Conservation (phyloP, 2,888 invertebrate species). For the Nesidiocoris tenuis region DNA sequence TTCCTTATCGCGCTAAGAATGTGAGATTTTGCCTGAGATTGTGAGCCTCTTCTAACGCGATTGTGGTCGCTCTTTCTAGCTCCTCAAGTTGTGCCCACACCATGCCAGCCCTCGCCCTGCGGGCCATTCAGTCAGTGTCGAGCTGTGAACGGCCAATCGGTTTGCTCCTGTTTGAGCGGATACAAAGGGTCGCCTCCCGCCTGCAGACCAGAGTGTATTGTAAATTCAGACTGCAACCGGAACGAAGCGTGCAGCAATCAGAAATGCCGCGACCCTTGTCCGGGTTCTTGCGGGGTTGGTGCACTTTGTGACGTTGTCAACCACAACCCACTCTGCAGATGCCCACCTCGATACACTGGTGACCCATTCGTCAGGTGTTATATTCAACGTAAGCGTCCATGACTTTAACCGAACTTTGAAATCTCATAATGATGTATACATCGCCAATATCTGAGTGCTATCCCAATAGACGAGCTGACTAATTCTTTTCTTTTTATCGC, state of each 20-base stretch:
- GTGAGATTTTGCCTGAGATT: no score
- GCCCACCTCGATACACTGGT: constrained; percentile 65
- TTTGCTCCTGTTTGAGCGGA: constrained; percentile 69
- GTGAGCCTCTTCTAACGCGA: not conserved
- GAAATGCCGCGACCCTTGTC: constrained; percentile 75
- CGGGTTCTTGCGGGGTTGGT: constrained; percentile 70
- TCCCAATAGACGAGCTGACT: not conserved
- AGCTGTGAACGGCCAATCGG: constrained; percentile 69
- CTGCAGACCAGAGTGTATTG: constrained; percentile 56
- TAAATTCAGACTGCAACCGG: constrained; percentile 67
- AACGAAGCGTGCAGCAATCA: constrained; percentile 72
- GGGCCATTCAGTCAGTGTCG: constrained; percentile 66
- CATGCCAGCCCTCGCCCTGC: constrained; percentile 58
- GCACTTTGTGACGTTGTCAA: constrained; percentile 72
- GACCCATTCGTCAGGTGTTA: constrained; percentile 72
- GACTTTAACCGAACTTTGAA: not conserved
- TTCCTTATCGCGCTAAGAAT: no score
- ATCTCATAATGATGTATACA: no score
- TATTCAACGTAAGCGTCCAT: constrained; percentile 55
- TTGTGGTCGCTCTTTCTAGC: constrained; percentile 39
- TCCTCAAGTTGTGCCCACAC: constrained; percentile 52
- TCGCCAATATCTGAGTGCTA: not conserved
- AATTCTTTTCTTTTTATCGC: no score
- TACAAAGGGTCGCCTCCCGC: constrained; percentile 74
- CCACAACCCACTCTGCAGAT: constrained; percentile 75